Base-by-base conservation (phyloP, 2,113 vertebrate genomes). In the Pluvialis apricaria region DNA sequence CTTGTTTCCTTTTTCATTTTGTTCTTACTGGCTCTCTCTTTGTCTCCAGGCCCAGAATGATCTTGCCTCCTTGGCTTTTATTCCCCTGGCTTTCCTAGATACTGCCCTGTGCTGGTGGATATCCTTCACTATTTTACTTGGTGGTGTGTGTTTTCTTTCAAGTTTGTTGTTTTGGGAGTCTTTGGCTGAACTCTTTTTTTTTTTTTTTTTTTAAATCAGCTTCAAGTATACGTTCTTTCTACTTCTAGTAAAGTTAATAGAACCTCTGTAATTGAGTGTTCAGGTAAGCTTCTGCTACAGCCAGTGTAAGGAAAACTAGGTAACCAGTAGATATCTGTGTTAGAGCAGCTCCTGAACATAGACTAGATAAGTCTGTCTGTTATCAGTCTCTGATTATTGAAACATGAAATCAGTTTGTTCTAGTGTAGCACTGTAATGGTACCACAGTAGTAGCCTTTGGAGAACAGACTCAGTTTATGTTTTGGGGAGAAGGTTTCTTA, bases 41-140 rank as follows among this genome's bases (percentile, higher is more conserved):
- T 98, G 96, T 98, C 98, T 98, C 97, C 94, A 98, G 98, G 98
- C 98, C 97, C 98, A 98, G 98, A 98, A 97, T 98, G 98, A 99
- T 98, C 98, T 98, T 98, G 98, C 98, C 97, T 98, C 98, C 98
- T 98, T 99, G 98, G 98, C 98, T 97, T 98, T 98, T 98, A 99
- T 99, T 97, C 98, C 98, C 97, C 95, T 99, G 98, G 98, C 98
- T 98, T 98, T 99, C 98, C 98, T 99, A 98, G 98, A 99, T 98
- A 99, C 98, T 98, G 98, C 98, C 95, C 94, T 99, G 92, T 99
- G 98, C 98, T 99, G 98, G 98, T 99, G 98, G 98, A 99, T 99
- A 99, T 99, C 98, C 98, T 99, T 94, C 97, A 94, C 90, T 98
- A 95, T 96, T 97, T 97, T 96, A 89, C 96, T 97, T 95, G 89